Evolutionary conservation across 2,113 vertebrate species (phyloP), one percentile per base, ranked within the genome.

Genomic region (Eonycteris spelaea): DNA sequence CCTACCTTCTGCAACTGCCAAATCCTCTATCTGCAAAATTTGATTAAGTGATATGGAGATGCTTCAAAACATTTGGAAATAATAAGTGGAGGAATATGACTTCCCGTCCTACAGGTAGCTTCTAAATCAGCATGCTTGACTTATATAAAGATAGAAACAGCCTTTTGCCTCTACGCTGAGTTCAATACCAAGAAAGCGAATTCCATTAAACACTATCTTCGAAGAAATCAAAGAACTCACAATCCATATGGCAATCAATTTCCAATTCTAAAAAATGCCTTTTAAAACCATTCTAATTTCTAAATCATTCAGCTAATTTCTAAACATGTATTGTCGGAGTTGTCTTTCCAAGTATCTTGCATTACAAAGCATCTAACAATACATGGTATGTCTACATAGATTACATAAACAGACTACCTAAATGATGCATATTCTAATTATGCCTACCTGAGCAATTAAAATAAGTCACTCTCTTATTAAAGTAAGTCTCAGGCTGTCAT

Each of bases 281-380:
- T 93, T 91, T 84, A 91, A 75, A 78, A 68, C 51, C 4, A 71
- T 35, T 79, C 51, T 90, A 77, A 87, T 91, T 87, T 91, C n/a
- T 65, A 75, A 92, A 95, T 15, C 4, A 71, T 33, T 79, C 51
- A 55, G 65, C 51, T 90, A 77, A 87, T 93, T 84, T 87, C 48
- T 65, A 82, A 92, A 95, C 68, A 70, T 86, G 38, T 87, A 30
- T 30, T 65, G 55, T 86, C 67, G 1, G 18, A 83, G 45, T 55
- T 48, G 67, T 35, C 77, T 87, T 82, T 90, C 70, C 48, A 70
- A 80, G 24, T 75, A 92, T 75, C 80, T 88, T 70, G 12, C 30
- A 68, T 85, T 84, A 87, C 53, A 84, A 63, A 90, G 48, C n/a
- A 59, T 51, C 30, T 91, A 86, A 48, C 89, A 93, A 87, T 90